A percentile compares a stretch with the other conserved stretches of the same genome.
Conservation (phyloP, 2,888 invertebrate genomes). For the Alloscopus bannaensis region DNA sequence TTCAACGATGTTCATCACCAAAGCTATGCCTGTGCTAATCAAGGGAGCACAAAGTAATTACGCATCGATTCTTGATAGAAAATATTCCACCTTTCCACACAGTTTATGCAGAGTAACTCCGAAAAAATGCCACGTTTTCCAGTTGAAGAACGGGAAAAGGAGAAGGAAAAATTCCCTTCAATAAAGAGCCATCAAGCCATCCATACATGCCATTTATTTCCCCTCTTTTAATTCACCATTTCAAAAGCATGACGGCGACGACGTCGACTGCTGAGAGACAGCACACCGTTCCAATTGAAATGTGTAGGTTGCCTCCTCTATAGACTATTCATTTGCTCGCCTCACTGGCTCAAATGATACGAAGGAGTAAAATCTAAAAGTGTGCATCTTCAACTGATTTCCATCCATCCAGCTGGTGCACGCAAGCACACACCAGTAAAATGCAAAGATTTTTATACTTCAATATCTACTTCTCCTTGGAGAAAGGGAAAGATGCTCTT, state of each 20-base stretch:
- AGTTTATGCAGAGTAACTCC: too few relatives aligned
- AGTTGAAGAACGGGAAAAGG: conserved; percentile 30
- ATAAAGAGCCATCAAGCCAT: conserved; percentile 54
- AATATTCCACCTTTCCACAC: neutral
- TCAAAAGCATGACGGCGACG: conserved; percentile 36
- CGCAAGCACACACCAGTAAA: neutral
- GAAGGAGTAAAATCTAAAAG: conserved; percentile 38
- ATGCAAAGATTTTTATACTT: neutral
- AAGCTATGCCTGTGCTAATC: conserved; percentile 55
- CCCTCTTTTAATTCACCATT: conserved; percentile 54
- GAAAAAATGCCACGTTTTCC: conserved; percentile 1
- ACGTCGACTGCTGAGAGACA: neutral
- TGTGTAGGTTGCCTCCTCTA: conserved; percentile 5
- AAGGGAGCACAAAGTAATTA: conserved; percentile 52
- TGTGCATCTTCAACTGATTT: conserved; percentile 56
- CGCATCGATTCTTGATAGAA: conserved; percentile 34
- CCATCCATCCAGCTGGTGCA: conserved; percentile 41
- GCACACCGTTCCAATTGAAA: conserved; percentile 4
- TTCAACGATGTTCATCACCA: too few relatives aligned
- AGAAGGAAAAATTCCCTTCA: conserved; percentile 32
- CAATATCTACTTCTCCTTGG: neutral
- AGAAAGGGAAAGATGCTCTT: conserved; percentile 15
- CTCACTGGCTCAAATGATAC: conserved; percentile 48
- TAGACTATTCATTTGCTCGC: conserved; percentile 43
- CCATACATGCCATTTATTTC: conserved; percentile 56